A percentile compares a stretch with the other conserved stretches of the same genome.
phyloP scores from a whole-genome alignment of 2,888 invertebrate genomes.

The Ophioninae sp. region DNA sequence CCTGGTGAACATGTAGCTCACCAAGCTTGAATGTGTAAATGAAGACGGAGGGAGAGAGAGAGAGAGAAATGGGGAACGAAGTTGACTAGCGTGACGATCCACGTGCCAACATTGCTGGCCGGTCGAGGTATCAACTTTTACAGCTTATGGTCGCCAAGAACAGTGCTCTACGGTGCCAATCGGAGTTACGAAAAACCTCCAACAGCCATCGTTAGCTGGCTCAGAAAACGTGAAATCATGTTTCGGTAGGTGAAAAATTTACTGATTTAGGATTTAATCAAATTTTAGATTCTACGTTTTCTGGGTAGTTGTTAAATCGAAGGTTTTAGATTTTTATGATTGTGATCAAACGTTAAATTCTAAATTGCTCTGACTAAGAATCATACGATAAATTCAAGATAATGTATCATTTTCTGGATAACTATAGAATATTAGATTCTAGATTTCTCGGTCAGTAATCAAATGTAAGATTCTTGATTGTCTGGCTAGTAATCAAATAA shows the following conservation, averaged over 20 bases:
- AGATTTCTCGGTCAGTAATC: too few relatives aligned
- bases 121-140: conserved; percentile 7
- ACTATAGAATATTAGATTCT: too few relatives aligned
- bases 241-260: neutral
- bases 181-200: neutral
- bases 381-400: too few relatives aligned
- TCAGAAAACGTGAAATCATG: neutral
- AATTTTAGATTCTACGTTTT: too few relatives aligned
- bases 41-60: neutral
- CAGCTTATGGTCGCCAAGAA: conserved; percentile 5
- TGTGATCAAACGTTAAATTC: too few relatives aligned
- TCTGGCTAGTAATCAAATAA: too few relatives aligned
- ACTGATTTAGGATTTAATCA: neutral
- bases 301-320: too few relatives aligned
- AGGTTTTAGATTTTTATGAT: too few relatives aligned
- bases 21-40: conserved; percentile 13
- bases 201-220: too few relatives aligned
- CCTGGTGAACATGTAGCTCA: conserved; percentile 9
- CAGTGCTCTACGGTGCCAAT: conserved; percentile 8
- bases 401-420: too few relatives aligned
- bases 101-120: conserved; percentile 9
- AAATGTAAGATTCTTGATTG: too few relatives aligned
- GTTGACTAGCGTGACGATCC: conserved; percentile 26
- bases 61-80: conserved; percentile 12
- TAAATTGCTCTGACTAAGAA: too few relatives aligned